Conservation (phyloP, 1,140 invertebrate species). For the Aleiodes sp. region DNA sequence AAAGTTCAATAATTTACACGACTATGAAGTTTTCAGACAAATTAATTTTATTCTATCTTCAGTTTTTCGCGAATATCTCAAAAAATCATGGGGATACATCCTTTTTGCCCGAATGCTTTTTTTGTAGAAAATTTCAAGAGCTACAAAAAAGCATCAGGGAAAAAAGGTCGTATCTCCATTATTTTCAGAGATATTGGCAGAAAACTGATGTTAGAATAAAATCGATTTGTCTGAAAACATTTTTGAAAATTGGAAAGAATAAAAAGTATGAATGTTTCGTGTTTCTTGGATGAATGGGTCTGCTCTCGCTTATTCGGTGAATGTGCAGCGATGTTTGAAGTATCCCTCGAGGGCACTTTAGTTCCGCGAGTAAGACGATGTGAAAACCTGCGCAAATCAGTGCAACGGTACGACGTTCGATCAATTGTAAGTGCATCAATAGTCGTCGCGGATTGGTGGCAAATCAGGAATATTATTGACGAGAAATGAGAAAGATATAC, state of each 20-base stretch:
- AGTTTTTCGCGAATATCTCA: too few relatives aligned
- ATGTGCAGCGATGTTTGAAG: conserved; percentile 5
- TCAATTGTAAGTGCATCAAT: conserved; percentile 28
- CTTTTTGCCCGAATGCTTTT: too few relatives aligned
- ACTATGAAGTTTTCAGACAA: too few relatives aligned
- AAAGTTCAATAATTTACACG: too few relatives aligned
- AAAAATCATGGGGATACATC: too few relatives aligned
- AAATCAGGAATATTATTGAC: background rate
- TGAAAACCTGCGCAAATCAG: conserved; percentile 14
- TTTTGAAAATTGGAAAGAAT: background rate
- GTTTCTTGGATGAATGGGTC: background rate
- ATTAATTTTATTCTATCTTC: too few relatives aligned
- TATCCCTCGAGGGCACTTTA: background rate
- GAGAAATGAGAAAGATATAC: too few relatives aligned
- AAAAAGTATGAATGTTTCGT: background rate
- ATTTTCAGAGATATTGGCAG: too few relatives aligned
- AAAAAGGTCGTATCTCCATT: too few relatives aligned
- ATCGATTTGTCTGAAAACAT: background rate
- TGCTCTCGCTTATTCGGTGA: background rate
- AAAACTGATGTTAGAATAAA: background rate
- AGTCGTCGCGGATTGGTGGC: conserved; percentile 13
- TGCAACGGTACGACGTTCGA: conserved; percentile 18
- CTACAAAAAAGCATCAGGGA: too few relatives aligned
- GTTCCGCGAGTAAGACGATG: background rate
- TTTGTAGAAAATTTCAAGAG: too few relatives aligned